These are phyloP conservation scores for Elachura formosa DNA, from an alignment of 2,113 vertebrate species.

Conservation along the genomic window DNA sequence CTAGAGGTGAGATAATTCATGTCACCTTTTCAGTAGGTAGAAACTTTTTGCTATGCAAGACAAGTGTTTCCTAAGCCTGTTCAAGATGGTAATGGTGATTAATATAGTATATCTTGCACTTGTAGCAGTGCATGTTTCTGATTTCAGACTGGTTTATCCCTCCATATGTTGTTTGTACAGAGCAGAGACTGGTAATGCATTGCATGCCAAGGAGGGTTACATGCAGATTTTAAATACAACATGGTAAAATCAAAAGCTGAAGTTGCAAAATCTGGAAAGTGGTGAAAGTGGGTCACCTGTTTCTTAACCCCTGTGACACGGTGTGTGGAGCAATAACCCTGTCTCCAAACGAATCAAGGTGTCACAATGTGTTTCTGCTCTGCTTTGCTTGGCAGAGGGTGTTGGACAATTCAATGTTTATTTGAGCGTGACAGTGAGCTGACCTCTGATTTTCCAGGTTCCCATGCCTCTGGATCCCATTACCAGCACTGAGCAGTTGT, in stretches of 20 bases:
- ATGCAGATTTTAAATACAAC: not conserved
- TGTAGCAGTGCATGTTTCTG: not conserved
- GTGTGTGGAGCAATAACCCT: not conserved
- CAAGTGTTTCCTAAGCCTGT: not conserved
- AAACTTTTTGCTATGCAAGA: not conserved
- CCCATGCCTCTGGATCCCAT: not conserved
- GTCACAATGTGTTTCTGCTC: not conserved
- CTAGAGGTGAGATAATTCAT: conserved; percentile 85
- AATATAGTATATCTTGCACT: not conserved
- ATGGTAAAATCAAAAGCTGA: not conserved
- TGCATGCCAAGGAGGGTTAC: not conserved
- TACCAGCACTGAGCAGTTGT: not conserved
- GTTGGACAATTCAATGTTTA: not conserved
- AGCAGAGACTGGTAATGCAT: not conserved
- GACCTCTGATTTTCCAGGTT: not conserved
- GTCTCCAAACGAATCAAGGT: not conserved
- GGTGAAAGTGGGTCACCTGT: not conserved
- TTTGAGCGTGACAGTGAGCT: not conserved
- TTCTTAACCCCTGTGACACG: not conserved
- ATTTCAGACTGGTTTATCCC: not conserved
- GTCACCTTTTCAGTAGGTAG: not conserved
- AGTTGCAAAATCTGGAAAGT: not conserved
- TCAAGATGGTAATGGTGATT: not conserved
- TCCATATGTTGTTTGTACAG: not conserved
- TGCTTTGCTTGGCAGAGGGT: not conserved